These are phyloP conservation scores for Zosterops lateralis DNA, from an alignment of 2,113 vertebrate genomes.

Conservation along the genomic window DNA sequence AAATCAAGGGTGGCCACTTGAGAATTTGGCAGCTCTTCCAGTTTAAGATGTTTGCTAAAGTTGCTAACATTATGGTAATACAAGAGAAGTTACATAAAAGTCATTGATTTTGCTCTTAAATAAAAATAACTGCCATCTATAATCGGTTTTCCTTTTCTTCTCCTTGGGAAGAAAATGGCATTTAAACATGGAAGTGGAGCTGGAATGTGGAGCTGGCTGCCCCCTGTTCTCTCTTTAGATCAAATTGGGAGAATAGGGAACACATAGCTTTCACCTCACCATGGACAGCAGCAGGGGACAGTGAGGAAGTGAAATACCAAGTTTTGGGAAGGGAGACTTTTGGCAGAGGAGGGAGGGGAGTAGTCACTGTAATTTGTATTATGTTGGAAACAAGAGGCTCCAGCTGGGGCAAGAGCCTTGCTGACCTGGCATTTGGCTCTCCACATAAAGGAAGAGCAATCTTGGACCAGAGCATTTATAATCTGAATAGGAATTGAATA, in stretches of 20 bases:
- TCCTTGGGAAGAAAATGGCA: neutral
- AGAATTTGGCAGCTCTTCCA: constrained; percentile 16
- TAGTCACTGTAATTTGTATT: neutral
- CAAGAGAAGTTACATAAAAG: neutral
- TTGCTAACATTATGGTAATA: neutral
- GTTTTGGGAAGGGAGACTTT: neutral
- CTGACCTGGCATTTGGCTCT: neutral
- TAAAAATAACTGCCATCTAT: neutral
- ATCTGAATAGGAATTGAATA: neutral
- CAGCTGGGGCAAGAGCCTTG: neutral
- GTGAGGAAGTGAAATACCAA: too few relatives aligned
- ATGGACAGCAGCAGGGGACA: neutral
- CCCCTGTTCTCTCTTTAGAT: neutral
- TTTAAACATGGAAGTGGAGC: neutral
- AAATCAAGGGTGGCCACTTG: constrained; percentile 5
- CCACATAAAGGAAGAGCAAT: neutral
- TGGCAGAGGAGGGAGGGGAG: neutral
- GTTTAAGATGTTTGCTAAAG: neutral
- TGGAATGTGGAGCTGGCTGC: neutral
- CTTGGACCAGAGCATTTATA: neutral
- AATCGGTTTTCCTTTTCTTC: neutral
- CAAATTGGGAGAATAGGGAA: neutral
- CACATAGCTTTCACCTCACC: fast-evolving
- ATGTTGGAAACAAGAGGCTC: neutral
- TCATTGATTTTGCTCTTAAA: neutral